Conservation (phyloP, 2,113 vertebrate genomes). For the Menura novaehollandiae region DNA sequence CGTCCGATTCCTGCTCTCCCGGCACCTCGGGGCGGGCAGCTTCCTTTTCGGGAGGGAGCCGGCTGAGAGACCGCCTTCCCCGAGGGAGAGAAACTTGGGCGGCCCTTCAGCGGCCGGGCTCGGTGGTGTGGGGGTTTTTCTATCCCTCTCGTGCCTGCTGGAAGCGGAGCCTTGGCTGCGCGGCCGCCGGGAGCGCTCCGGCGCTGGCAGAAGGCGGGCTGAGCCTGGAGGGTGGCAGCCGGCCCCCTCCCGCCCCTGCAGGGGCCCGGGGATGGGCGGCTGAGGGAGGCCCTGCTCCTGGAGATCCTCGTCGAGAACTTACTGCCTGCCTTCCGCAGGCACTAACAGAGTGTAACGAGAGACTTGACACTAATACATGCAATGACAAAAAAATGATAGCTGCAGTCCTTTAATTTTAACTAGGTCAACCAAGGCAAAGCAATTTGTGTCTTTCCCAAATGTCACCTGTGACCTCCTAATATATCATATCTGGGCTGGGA, state of each 20-base stretch:
- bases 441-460: neutral
- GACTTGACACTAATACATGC: neutral
- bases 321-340: neutral
- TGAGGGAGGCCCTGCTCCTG: neutral
- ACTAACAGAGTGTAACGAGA: fast-evolving
- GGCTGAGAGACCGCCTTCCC: neutral
- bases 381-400: neutral
- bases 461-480: neutral
- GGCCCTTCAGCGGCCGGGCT: neutral
- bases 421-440: neutral
- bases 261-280: neutral
- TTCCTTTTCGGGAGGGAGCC: neutral
- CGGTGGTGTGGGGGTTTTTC: neutral
- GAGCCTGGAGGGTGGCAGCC: neutral
- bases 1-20: neutral
- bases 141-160: fast-evolving
- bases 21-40: neutral
- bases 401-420: neutral
- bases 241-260: neutral
- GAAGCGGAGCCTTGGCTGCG: neutral
- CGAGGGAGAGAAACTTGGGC: neutral
- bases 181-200: neutral
- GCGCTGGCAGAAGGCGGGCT: neutral
- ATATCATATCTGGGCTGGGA: fast-evolving
- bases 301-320: neutral